Conservation (phyloP, 1,140 invertebrate genomes). For the Euschistus heros region DNA sequence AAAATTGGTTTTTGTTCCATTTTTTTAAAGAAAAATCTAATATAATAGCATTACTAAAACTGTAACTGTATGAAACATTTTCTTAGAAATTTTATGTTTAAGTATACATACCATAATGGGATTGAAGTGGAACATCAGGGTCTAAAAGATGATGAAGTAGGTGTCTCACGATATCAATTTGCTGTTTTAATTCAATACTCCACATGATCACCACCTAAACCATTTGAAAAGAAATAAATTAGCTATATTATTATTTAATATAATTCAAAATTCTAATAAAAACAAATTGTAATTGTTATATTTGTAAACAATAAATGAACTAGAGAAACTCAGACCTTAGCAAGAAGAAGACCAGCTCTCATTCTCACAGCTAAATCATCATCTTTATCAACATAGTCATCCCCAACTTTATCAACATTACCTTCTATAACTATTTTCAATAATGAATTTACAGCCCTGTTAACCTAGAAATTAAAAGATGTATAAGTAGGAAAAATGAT, state of each 20-base stretch:
- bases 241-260: background rate
- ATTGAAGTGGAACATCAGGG: conserved; percentile 24
- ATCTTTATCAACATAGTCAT: conserved; percentile 19
- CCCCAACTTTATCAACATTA: conserved; percentile 20
- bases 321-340: conserved; percentile 20
- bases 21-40: too few relatives aligned
- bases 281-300: background rate
- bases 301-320: background rate
- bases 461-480: conserved; percentile 23
- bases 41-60: too few relatives aligned
- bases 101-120: conserved; percentile 24
- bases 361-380: conserved; percentile 28
- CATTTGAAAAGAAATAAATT: background rate
- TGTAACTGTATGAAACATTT: background rate
- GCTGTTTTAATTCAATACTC: conserved; percentile 28
- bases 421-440: conserved; percentile 28
- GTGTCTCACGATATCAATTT: conserved; percentile 26
- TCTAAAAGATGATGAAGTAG: conserved; percentile 26
- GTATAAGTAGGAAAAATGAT: background rate
- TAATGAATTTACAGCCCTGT: conserved; percentile 26
- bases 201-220: conserved; percentile 27
- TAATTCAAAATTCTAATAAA: background rate
- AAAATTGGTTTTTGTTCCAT: too few relatives aligned
- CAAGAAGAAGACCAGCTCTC: conserved; percentile 25
- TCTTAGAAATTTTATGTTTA: background rate